phyloP scores from a whole-genome alignment of 2,888 invertebrate species.

The Rotaria macrura region DNA sequence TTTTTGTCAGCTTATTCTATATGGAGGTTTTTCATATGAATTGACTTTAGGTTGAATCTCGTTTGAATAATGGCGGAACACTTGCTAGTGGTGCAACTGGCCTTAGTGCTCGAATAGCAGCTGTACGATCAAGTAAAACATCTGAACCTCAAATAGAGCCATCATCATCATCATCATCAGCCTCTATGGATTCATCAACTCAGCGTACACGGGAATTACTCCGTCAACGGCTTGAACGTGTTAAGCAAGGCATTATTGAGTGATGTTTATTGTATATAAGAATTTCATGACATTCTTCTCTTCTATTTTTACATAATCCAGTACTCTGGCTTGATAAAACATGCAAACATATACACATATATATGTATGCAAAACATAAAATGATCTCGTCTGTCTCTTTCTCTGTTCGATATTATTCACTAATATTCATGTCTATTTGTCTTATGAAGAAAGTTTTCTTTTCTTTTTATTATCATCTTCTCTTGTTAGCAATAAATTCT shows the following conservation, averaged over 20 bases:
- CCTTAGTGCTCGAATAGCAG: background rate
- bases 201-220: background rate
- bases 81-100: background rate
- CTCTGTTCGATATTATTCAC: conserved; percentile 6
- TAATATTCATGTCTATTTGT: background rate
- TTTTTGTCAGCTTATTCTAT: background rate
- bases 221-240: conserved; percentile 13
- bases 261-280: background rate
- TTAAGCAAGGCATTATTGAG: conserved; percentile 11
- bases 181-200: background rate
- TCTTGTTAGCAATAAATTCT: background rate
- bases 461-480: background rate
- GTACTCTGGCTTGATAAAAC: background rate
- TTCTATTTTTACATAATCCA: conserved; percentile 10
- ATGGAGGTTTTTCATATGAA: background rate
- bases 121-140: background rate
- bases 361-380: background rate
- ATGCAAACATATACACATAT: background rate
- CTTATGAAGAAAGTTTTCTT: background rate
- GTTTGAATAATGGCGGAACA: background rate
- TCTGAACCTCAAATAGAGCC: background rate
- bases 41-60: background rate
- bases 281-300: background rate
- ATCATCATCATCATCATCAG: background rate
- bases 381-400: background rate